Evolutionary conservation across 23 tunicate genomes (phyloP).

Genomic region (Ciona savignyi): DNA sequence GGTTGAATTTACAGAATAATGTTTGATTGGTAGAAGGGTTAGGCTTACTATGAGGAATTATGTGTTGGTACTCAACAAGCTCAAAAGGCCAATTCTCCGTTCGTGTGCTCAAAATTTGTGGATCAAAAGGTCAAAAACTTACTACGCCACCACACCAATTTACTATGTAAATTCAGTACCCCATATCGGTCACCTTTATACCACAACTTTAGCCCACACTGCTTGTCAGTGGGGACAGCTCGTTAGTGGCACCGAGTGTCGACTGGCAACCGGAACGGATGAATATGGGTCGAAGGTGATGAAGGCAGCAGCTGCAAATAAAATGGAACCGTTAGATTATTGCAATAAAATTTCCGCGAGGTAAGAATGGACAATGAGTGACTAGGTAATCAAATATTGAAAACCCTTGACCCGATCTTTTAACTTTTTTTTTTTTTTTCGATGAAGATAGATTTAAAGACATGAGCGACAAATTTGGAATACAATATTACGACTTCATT

Average conservation of each 20-base stretch:
- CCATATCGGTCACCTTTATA: conserved; percentile 84
- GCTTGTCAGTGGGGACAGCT: conserved; percentile 38
- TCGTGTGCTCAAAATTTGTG: no score
- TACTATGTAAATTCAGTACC: conserved; percentile 76
- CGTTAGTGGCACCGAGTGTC: not conserved
- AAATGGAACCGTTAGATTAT: conserved; percentile 21
- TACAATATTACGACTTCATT: not conserved
- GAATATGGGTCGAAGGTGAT: conserved; percentile 79
- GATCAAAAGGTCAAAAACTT: conserved; percentile 42
- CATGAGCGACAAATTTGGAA: not conserved
- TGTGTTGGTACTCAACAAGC: no score
- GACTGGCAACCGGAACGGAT: conserved; percentile 57
- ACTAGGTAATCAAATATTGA: no score
- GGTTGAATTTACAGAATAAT: no score
- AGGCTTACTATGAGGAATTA: no score
- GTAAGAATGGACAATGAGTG: conserved; percentile 22
- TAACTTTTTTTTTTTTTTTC: no score
- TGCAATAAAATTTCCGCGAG: conserved; percentile 47
- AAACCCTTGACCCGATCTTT: no score
- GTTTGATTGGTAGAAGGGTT: no score
- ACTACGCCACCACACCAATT: conserved; percentile 72
- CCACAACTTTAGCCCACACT: conserved; percentile 64
- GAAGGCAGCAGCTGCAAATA: conserved; percentile 40
- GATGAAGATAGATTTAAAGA: conserved; percentile 5
- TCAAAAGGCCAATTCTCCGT: no score